A percentile compares a stretch with the other conserved stretches of the same genome.
Conservation (phyloP, 2,113 vertebrate genomes). For the Micromys minutus region DNA sequence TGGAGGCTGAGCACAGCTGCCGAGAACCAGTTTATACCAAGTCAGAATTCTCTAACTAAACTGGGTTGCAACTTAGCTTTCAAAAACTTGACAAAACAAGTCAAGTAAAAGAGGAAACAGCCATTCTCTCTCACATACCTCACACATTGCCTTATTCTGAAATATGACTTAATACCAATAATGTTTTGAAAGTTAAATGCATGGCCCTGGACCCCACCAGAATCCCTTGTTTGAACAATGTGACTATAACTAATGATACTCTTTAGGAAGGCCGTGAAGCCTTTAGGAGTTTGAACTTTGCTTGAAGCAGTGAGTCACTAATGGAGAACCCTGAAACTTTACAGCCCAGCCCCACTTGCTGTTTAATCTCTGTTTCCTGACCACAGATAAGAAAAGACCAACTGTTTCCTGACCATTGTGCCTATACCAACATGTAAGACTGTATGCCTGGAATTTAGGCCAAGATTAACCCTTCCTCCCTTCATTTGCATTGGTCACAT, state of each 20-base stretch:
- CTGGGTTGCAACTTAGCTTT: background rate
- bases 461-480: background rate
- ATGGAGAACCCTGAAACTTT: background rate
- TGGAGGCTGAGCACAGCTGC: background rate
- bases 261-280: background rate
- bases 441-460: background rate
- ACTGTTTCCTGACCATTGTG: background rate
- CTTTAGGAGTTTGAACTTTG: background rate
- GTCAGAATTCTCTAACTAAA: background rate
- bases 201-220: no score
- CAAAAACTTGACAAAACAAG: background rate
- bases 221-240: background rate
- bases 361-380: background rate
- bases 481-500: no score
- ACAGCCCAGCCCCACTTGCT: background rate
- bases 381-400: background rate
- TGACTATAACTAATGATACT: background rate
- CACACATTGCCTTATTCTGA: background rate
- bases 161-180: background rate
- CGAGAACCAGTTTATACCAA: background rate
- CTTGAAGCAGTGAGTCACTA: background rate
- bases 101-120: background rate
- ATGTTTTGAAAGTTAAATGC: background rate
- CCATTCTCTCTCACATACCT: no score
- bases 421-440: background rate